Base-by-base conservation (phyloP, 2,113 vertebrate species). In the Tachuris rubrigastra region DNA sequence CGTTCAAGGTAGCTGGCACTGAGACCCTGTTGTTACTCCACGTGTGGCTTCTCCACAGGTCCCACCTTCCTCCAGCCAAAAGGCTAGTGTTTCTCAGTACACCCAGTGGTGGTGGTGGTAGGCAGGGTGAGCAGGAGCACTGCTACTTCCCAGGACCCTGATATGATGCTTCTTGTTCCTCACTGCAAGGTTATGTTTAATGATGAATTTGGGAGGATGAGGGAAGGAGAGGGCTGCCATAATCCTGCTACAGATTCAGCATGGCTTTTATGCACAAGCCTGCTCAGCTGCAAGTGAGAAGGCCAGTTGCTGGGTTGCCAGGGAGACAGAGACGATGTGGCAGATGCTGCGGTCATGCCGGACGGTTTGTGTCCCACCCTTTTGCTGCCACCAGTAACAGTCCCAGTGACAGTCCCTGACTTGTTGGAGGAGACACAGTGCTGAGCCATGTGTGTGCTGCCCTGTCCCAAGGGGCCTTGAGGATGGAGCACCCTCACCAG, bases 291-390 rank as follows among this genome's bases (percentile, higher is more conserved):
- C 56, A 13, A 60, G 68, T 7, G 58, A 58, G 93, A 58, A 89
- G 91, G 94, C 94, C 72, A 92, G 94, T 97, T 78, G 96, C 95
- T 55, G 21, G 15, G 96, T 98, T 98, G 95, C 97, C 60, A 24
- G 65, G 97, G 98, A 96, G 98, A 98, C 94, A 14, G 81, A 97
- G 96, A 66, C 1, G 82, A 62, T 7, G 21, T 85, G 92, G 92
- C n/a, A 28, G 96, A 92, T 92, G 93, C 89, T 62, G 65, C 0
- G 3, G 72, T 75, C 22, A 0, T 33, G 31, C 65, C 0, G 1
- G 50, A 30, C 8, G 1, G 67, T 39, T 83, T 44, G 44, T 80
- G 15, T 88, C 55, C 65, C 41, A 42, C 49, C 63, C 78, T 73
- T 79, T 39, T 17, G 6, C 53, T 73, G 75, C 81, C 68, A 66